A percentile compares a stretch with the other conserved stretches of the same genome.
Conservation (phyloP, 2,888 invertebrate species). For the Eledona agricola region DNA sequence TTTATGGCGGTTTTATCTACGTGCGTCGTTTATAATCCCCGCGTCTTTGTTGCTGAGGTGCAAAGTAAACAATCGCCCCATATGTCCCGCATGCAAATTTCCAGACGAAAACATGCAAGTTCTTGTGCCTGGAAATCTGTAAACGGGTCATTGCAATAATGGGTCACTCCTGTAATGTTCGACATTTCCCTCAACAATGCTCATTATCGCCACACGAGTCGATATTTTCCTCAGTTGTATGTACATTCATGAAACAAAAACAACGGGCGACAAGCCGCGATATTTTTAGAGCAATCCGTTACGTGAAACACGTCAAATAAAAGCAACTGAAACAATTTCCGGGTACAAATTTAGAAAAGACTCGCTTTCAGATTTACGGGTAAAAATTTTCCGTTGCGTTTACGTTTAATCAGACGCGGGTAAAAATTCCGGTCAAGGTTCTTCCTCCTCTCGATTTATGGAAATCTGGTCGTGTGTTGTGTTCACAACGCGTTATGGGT, state of each 20-base stretch:
- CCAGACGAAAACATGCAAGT: conserved; percentile 10
- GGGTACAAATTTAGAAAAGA: conserved; percentile 8
- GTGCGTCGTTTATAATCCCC: conserved; percentile 19
- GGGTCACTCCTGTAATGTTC: too few relatives aligned
- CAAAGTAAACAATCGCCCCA: conserved; percentile 27
- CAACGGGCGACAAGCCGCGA: neutral
- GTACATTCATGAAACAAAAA: too few relatives aligned
- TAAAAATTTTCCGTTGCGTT: conserved; percentile 11
- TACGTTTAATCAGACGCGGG: too few relatives aligned
- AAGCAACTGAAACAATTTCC: conserved; percentile 5
- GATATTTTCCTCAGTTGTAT: neutral
- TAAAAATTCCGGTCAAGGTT: too few relatives aligned
- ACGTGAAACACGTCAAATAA: conserved; percentile 4
- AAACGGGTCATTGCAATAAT: conserved; percentile 23
- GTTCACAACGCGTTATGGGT: too few relatives aligned
- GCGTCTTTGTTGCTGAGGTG: conserved; percentile 24
- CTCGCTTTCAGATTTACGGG: neutral
- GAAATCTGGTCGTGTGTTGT: too few relatives aligned
- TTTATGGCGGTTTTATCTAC: conserved; percentile 15
- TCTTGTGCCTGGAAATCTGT: too few relatives aligned
- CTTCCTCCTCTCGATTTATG: too few relatives aligned
- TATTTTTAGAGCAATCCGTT: conserved; percentile 3
- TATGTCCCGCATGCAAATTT: conserved; percentile 27
- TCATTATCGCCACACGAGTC: neutral
- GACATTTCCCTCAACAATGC: conserved; percentile 1